Evolutionary conservation across 2,113 vertebrate genomes (phyloP), one percentile per base, ranked within the genome.

Genomic region (Dipodomys spectabilis): DNA sequence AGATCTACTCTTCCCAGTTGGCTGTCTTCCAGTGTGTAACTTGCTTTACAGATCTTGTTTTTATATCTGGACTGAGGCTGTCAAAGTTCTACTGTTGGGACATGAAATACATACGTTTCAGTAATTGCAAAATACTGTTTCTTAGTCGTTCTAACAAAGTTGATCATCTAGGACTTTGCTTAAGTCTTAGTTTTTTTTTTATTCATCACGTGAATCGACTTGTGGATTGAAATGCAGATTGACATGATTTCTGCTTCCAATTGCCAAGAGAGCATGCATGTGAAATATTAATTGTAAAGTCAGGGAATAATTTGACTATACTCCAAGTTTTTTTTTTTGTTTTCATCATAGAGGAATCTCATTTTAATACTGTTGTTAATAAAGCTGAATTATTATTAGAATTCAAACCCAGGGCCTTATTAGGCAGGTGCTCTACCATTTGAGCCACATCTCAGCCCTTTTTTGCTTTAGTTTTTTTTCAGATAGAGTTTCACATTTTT

Each of bases 31-130:
- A 95, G 78, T 1, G 5, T 27, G 4, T 25, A 81, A 69, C 32
- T 88, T 90, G 25, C 91, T 96, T 90, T 64, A 84, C 32, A 87
- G 80, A 71, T 87, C 49, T 92, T 95, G 32, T 83, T 78, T 94
- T 28, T 32, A 73, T 82, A 57, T 77, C 44, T 39, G 87, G 90
- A 73, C 60, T 18, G 86, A 95, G 91, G 44, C 77, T 83, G 23
- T 94, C 83, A 81, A 13, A 87, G n/a, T 85, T 53, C 49, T 85
- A 5, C 73, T 93, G 65, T 95, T 89, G 86, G 19, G 44, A 93
- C 86, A 74, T 92, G 88, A 92, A 86, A 94, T 71, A 32, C 28
- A n/a, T 72, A 68, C 39, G 57, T 81, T 80, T 82, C 91, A 86
- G 80, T 92, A 81, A 67, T 62, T 88, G 23, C 49, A 75, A 49